phyloP scores from a whole-genome alignment of 2,797 vertebrate species.

The Sebastes glaucus region DNA sequence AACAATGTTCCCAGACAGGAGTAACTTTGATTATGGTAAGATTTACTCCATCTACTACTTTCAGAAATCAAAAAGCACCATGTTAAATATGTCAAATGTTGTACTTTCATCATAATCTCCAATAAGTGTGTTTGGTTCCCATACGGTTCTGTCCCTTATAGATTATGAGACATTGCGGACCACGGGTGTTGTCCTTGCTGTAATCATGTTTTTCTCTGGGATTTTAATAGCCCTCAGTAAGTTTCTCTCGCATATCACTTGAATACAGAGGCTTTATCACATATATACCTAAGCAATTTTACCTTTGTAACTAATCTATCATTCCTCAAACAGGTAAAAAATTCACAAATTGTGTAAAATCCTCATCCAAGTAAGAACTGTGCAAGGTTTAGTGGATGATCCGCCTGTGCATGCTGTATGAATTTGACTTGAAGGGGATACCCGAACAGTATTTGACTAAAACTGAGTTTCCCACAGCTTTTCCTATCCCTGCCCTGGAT shows the following conservation, averaged over 20 bases:
- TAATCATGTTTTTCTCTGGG: constrained; percentile 83
- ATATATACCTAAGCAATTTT: background rate
- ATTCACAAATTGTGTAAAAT: constrained; percentile 85
- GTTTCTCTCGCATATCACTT: constrained; percentile 47
- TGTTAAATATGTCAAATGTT: background rate
- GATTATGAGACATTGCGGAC: constrained; percentile 86
- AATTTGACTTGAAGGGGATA: constrained; percentile 43
- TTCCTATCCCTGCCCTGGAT: constrained; percentile 51
- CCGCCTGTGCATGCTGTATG: constrained; percentile 82
- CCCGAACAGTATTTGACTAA: constrained; percentile 30
- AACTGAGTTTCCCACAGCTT: constrained; percentile 24
- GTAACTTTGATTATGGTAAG: constrained; percentile 85
- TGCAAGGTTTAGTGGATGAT: constrained; percentile 62
- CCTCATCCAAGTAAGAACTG: constrained; percentile 85
- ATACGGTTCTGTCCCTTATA: constrained; percentile 48
- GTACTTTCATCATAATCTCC: background rate
- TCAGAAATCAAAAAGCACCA: background rate
- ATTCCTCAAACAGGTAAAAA: constrained; percentile 87
- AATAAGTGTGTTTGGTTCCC: background rate
- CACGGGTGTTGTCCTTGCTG: constrained; percentile 82
- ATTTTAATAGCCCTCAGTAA: constrained; percentile 87
- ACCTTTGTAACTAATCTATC: constrained; percentile 60
- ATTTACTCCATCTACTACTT: background rate
- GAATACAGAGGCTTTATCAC: constrained; percentile 4
- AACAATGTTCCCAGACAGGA: constrained; percentile 71